Evolutionary conservation across 2,888 invertebrate species (phyloP), one percentile per base, ranked within the genome.

Genomic region (Podabrus alpinus): DNA sequence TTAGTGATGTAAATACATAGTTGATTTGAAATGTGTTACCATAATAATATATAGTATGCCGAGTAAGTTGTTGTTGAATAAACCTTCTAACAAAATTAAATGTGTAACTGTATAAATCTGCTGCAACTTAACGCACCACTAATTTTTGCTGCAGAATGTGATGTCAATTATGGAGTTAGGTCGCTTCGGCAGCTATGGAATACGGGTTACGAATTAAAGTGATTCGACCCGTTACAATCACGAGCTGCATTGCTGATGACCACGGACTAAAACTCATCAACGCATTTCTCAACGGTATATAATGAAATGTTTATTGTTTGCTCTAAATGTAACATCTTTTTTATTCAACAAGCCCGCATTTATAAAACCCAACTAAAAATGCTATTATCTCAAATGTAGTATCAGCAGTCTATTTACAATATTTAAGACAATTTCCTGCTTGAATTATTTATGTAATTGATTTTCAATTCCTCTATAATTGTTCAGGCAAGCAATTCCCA

Each of bases 61-160:
- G 15, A 29, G 29, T 62, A 71, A 21, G 45, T 59, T 66, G 66
- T 60, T 59, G 66, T 67, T 60, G 60, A 67, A 67, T 67, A 66
- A 45, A 67, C 59, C 66, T 77, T 66, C 72, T 75, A 77, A 77
- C 75, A 75, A 66, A 67, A 71, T 71, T 71, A 71, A 67, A 76
- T 77, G 78, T 74, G 77, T 75, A 78, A 80, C 79, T 81, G 79
- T 80, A 82, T 82, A 82, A 83, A 82, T 83, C 81, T 82, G 80
- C 75, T 81, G 81, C 80, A 82, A 82, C 79, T 83, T 83, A 82
- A 83, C 80, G 83, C 82, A 79, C 82, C 82, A 82, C 83, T 83
- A 83, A 83, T 83, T 83, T 82, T 78, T 80, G 80, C 79, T 81
- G 80, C 81, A 80, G 80, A 81, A 79, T 83, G 82, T 76, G 83